Base-by-base conservation (phyloP, 2,888 invertebrate species). In the Stenotaenia linearis region DNA sequence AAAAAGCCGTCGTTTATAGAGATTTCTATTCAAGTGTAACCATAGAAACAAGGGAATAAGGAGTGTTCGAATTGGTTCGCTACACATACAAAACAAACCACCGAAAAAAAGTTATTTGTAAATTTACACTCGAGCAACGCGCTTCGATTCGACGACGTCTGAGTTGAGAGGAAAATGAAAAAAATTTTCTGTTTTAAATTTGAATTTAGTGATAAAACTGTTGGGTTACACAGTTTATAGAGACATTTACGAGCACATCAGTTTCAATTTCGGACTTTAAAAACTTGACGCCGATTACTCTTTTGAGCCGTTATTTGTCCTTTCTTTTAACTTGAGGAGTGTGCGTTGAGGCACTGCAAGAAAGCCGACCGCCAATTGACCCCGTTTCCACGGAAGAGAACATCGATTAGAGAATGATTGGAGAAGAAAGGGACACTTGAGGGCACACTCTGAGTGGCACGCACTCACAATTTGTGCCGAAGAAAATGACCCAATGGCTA, bases 361-460 rank as follows among this genome's bases (percentile, higher is more conserved):
- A 69, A 69, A 69, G 69, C 69, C 69, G 25, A 69, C 69, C 69
- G 25, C 69, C 69, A 69, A 69, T 69, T 69, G 69, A 69, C 69
- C 69, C 69, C 69, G 69, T 69, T 69, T 69, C 25, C 69, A 69
- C 15, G 28, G 69, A 69, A 69, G 28, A 69, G 69, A 69, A 69
- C 69, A 69, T 69, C 69, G 69, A 69, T 69, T 69, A 69, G 69
- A 69, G 25, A 69, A 69, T 69, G 69, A 69, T 69, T 69, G 23
- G 69, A 28, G 69, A 28, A 69, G 69, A 69, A 69, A 28, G 69
- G 69, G 69, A 69, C 69, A 69, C 69, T 69, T 69, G 69, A 69
- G 69, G 69, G 69, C 69, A 69, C 69, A 69, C 69, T 15, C 69
- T 69, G 25, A 28, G 69, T 69, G 69, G 69, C 69, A 69, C 69